Conservation (phyloP, 2,888 invertebrate species). For the Scaptodrosophila latifasciaeformis region DNA sequence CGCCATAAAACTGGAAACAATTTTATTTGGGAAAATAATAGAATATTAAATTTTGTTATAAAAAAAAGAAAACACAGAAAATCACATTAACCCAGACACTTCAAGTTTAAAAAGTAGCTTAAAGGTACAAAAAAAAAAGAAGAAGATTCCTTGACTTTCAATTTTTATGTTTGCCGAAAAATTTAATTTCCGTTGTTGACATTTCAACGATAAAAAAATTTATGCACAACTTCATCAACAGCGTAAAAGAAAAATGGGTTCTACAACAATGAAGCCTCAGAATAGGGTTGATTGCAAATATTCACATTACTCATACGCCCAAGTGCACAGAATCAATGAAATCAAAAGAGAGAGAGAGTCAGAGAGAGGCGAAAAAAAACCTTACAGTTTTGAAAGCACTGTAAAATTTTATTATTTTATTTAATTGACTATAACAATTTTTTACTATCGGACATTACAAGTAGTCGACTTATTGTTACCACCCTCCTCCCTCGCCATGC, state of each 20-base stretch:
- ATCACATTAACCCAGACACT: no score
- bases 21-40: neutral
- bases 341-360: no score
- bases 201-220: conserved; percentile 53
- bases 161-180: conserved; percentile 66
- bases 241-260: conserved; percentile 53
- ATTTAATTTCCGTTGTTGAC: conserved; percentile 62
- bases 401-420: conserved; percentile 57
- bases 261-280: no score
- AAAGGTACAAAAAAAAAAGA: no score
- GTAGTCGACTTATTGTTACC: conserved; percentile 22
- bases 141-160: no score
- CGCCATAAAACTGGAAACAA: conserved; percentile 49
- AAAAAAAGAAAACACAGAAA: no score
- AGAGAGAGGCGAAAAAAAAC: no score
- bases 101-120: conserved; percentile 32
- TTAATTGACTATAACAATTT: conserved; percentile 67
- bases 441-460: conserved; percentile 49
- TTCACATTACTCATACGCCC: conserved; percentile 21
- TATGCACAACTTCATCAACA: conserved; percentile 59
- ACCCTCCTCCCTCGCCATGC: conserved; percentile 8
- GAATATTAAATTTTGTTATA: no score
- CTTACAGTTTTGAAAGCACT: conserved; percentile 36
- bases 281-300: no score
- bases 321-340: no score